These are phyloP conservation scores for Tragelaphus strepsiceros DNA, from an alignment of 2,113 vertebrate species.

Conservation along the genomic window DNA sequence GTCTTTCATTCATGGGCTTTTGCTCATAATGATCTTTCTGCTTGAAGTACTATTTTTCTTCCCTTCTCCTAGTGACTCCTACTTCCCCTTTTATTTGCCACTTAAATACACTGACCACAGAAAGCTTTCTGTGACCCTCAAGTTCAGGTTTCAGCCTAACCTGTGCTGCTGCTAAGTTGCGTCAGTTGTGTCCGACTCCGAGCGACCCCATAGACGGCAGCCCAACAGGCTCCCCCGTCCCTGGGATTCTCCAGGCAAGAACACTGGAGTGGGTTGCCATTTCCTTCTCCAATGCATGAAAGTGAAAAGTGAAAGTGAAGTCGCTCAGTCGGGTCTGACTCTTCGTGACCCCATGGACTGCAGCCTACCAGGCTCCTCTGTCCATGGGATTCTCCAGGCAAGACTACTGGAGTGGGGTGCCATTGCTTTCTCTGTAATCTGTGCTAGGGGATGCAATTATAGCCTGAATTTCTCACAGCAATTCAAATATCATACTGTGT, in stretches of 20 bases:
- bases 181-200: too few species aligned
- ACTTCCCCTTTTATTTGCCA: neutral
- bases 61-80: neutral
- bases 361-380: too few species aligned
- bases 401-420: too few species aligned
- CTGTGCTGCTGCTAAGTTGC: neutral
- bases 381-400: too few species aligned
- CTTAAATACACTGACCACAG: neutral
- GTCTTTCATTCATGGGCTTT: neutral
- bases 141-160: neutral
- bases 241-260: too few species aligned
- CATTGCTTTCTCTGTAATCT: neutral
- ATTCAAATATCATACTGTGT: neutral
- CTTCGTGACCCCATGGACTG: rapidly evolving
- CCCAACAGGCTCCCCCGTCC: too few species aligned
- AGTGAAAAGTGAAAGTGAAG: too few species aligned
- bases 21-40: neutral
- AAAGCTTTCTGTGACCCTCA: neutral
- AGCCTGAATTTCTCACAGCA: neutral
- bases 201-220: too few species aligned
- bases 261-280: too few species aligned
- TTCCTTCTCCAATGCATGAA: too few species aligned
- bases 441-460: neutral
- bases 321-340: too few species aligned
- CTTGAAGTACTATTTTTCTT: neutral